Evolutionary conservation across 2,113 vertebrate species (phyloP), one percentile per base, ranked within the genome.

Genomic region (Boulengeromyrus knoepffleri): DNA sequence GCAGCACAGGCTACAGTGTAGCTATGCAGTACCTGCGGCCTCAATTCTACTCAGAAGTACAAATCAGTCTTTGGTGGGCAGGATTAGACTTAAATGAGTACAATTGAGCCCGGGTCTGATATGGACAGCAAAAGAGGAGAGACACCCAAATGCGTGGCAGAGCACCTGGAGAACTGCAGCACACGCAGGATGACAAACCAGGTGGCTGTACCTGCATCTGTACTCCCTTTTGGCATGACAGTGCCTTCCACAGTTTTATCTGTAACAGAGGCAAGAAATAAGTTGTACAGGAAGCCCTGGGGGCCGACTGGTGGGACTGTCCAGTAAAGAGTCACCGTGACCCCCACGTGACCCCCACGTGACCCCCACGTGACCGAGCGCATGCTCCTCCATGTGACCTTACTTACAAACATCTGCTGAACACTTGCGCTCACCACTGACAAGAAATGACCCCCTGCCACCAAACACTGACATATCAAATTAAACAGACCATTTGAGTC

Each of bases 211-310:
- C 94, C 93, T 94, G 92, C 3, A 88, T 91, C 90, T 90, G 89
- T 85, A 92, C 93, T 95, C 93, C 94, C 94, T 94, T 92, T 93
- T 90, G 92, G 90, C 89, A 93, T 91, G 91, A 93, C 46, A 49
- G 93, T 62, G 49, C 91, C 88, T 87, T 92, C 93, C 93, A 92
- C 92, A 91, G 90, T 84, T 89, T 36, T 91, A 56, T 94, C 95
- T 96, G 95, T 91, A 93, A 96, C 94, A 95, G 94, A 74, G 86
- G 89, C 94, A 91, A 93, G 89, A 95, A 42, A 94, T 91, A 88
- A 92, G 90, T 12, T 10, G 9, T 10, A 27, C 10, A 27, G 62
- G 62, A 66, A 66, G 62, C n/a, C n/a, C n/a, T 66, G 58, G 8
- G 58, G 58, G 58, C 58, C n/a, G 9, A 66, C 62, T 8, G 58